Evolutionary conservation across 2,113 vertebrate genomes (phyloP).

Genomic region (Psittacus erithacus): DNA sequence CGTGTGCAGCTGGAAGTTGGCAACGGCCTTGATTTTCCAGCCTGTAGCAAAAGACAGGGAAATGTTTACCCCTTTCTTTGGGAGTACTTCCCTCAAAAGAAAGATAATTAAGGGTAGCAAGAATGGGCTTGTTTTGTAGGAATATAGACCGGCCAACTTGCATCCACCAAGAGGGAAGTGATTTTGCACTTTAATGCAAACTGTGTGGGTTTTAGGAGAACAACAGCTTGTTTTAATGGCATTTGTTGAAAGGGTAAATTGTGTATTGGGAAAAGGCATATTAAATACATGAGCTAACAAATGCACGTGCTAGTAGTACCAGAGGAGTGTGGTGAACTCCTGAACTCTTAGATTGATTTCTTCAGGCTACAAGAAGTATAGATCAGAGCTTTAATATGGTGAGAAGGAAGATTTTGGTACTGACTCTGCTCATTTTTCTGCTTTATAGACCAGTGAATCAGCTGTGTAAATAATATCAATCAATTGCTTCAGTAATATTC

Average conservation of each 20-base stretch:
- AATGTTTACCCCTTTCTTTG: not conserved
- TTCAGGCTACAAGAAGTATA: not conserved
- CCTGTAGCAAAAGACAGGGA: not conserved
- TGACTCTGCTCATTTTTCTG: not conserved
- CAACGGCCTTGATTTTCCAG: not conserved
- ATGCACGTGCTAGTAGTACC: not conserved
- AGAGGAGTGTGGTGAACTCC: not conserved
- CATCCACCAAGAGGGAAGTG: not conserved
- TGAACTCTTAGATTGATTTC: not conserved
- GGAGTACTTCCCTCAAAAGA: not conserved
- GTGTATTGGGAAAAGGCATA: not conserved
- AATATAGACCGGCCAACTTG: not conserved
- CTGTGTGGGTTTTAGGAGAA: not conserved
- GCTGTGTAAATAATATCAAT: not conserved
- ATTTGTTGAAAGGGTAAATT: not conserved
- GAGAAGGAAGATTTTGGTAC: not conserved
- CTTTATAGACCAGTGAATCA: not conserved
- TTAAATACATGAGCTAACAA: not conserved
- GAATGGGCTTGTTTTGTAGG: not conserved
- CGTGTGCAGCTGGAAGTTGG: not conserved
- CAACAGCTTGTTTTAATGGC: not conserved
- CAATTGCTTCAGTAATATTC: not conserved
- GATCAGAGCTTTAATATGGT: not conserved
- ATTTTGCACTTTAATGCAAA: not conserved
- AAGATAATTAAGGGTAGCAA: not conserved